Conservation (phyloP, 2,113 vertebrate species). For the Phasianus colchicus region DNA sequence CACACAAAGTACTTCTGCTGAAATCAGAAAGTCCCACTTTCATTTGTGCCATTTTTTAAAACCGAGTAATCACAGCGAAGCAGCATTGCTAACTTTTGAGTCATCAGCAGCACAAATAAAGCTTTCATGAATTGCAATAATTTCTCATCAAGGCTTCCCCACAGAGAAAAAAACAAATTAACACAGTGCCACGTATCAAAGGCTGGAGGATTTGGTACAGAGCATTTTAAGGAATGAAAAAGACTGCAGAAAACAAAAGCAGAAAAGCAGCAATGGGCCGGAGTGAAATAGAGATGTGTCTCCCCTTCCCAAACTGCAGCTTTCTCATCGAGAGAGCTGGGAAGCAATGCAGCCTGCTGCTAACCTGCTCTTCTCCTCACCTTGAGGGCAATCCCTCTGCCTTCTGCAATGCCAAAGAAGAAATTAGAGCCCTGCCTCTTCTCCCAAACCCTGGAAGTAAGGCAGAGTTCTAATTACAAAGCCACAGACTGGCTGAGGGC, state of each 20-base stretch:
- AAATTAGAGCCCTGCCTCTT: fast-evolving
- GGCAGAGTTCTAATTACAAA: neutral
- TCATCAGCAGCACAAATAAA: slow-evolving; percentile 63
- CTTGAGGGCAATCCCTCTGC: fast-evolving
- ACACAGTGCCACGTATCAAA: neutral
- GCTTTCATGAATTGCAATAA: slow-evolving; percentile 55
- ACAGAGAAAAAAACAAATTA: slow-evolving; percentile 3
- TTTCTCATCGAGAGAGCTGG: fast-evolving
- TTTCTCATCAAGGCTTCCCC: slow-evolving; percentile 61
- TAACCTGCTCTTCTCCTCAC: neutral
- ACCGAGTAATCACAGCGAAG: slow-evolving; percentile 28
- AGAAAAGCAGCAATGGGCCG: neutral
- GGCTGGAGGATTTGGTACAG: neutral
- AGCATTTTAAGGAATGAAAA: neutral
- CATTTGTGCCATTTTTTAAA: slow-evolving; percentile 42
- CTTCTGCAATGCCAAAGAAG: fast-evolving
- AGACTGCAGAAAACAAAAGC: neutral
- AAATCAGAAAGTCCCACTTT: slow-evolving; percentile 45
- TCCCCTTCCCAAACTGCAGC: neutral
- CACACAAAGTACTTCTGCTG: slow-evolving; percentile 18
- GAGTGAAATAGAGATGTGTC: fast-evolving
- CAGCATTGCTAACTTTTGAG: slow-evolving; percentile 63
- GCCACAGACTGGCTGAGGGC: fast-evolving
- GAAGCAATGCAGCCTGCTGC: no score
- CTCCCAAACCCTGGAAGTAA: fast-evolving